These are phyloP conservation scores for Tortrix viridana DNA, from an alignment of 2,888 invertebrate species.

Conservation along the genomic window DNA sequence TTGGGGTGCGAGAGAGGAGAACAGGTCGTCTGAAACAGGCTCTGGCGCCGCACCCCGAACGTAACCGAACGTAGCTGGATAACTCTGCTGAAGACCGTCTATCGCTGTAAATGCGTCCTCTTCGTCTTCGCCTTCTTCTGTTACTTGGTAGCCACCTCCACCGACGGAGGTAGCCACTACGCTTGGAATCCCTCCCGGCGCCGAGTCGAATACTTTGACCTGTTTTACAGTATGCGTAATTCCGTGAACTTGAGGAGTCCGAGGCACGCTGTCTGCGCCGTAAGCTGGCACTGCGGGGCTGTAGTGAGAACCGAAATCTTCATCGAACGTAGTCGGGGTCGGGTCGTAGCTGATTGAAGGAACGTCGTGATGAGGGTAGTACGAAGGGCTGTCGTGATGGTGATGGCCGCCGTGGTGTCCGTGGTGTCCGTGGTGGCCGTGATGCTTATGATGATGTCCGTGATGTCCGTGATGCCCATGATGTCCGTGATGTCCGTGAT, in stretches of 20 bases:
- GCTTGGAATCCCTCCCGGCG: slow-evolving; percentile 62
- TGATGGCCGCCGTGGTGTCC: slow-evolving; percentile 45
- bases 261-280: slow-evolving; percentile 50
- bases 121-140: slow-evolving; percentile 68
- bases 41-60: slow-evolving; percentile 59
- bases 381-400: slow-evolving; percentile 45
- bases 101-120: slow-evolving; percentile 68
- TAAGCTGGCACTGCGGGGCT: slow-evolving; percentile 57
- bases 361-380: slow-evolving; percentile 59
- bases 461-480: slow-evolving; percentile 36
- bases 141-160: slow-evolving; percentile 70
- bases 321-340: slow-evolving; percentile 56
- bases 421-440: slow-evolving; percentile 47
- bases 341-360: slow-evolving; percentile 46
- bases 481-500: slow-evolving; percentile 19
- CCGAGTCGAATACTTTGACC: slow-evolving; percentile 72
- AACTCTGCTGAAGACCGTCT: slow-evolving; percentile 63
- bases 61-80: slow-evolving; percentile 65
- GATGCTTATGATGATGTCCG: slow-evolving; percentile 43
- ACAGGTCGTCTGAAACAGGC: slow-evolving; percentile 56
- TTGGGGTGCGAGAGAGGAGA: slow-evolving; percentile 57
- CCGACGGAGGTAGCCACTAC: slow-evolving; percentile 37
- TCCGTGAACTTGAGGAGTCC: slow-evolving; percentile 56
- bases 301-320: slow-evolving; percentile 58
- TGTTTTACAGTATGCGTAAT: slow-evolving; percentile 72